phyloP scores from a whole-genome alignment of 2,797 vertebrate genomes.

The Gadopsis marmoratus region DNA sequence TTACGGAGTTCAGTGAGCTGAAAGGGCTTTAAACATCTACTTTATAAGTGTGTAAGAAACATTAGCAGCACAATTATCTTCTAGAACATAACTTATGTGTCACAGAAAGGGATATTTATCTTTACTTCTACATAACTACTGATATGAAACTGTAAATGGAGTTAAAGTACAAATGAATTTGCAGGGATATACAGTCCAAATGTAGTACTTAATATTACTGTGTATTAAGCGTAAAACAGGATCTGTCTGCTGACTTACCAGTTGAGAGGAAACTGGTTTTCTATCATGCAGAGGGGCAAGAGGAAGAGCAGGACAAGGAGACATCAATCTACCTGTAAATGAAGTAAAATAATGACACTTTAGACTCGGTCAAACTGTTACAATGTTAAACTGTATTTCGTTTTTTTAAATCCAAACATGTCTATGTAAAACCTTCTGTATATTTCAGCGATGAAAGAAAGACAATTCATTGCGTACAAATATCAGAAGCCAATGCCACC shows the following conservation, averaged over 20 bases:
- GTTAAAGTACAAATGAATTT: not conserved
- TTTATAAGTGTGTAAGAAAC: not conserved
- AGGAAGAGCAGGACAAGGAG: not conserved
- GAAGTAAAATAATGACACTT: conserved; percentile 22
- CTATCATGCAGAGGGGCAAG: not conserved
- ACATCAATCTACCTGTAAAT: conserved; percentile 34
- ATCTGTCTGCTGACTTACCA: conserved; percentile 43
- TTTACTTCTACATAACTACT: not conserved
- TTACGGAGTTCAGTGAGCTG: conserved; percentile 30
- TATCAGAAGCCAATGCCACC: conserved; percentile 66
- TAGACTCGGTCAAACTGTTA: conserved; percentile 5
- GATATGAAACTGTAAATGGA: not conserved
- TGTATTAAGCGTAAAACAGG: not conserved
- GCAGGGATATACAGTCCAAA: not conserved
- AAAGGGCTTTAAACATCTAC: conserved; percentile 18
- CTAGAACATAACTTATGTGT: not conserved
- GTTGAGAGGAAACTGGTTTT: conserved; percentile 17
- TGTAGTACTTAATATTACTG: not conserved
- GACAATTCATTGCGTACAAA: conserved; percentile 34
- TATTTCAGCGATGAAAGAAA: conserved; percentile 30
- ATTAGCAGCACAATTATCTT: no score
- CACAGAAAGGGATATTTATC: not conserved
- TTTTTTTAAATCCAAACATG: not conserved
- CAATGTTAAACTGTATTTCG: not conserved
- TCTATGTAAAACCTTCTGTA: not conserved